Evolutionary conservation across 2,113 vertebrate genomes (phyloP), one percentile per base, ranked within the genome.

Genomic region (Thinocorus orbignyianus): DNA sequence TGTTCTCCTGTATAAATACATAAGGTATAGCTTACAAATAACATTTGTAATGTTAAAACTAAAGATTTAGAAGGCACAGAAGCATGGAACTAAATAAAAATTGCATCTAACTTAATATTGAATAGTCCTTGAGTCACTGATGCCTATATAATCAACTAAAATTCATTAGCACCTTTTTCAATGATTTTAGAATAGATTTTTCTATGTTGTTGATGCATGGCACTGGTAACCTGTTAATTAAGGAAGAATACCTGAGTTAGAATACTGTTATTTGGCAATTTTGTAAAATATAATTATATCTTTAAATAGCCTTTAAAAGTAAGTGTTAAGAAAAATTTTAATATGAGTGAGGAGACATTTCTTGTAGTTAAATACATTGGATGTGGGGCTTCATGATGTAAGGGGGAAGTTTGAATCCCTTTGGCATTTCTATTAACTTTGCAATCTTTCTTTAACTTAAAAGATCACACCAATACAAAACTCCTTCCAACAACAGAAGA

Each of bases 401-500:
- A 72, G 48, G 25, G 60, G n/a, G 11, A 66, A 72, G 26, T 25
- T 19, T 74, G 31, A 88, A 44, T 71, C 51, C 64, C 70, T 73
- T 73, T 57, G 28, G 48, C 25, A 77, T 89, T 93, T 70, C 31
- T 69, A 82, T 62, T 96, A 70, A 88, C 92, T 94, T 64, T 79
- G 46, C 39, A 94, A 95, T 91, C 24, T 96, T 87, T 95, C 73
- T 93, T 92, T 95, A 64, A 94, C 48, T 85, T 95, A 58, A 95
- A 98, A 98, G 97, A 91, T 95, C 80, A 91, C 76, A 92, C 77
- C 68, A 95, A 96, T 92, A 48, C 69, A 93, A 82, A 51, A 91
- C 52, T 81, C 46, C 61, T 96, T 93, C 55, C 93, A 95, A 86
- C 77, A 93, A 86, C 83, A 78, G 95, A 73, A 92, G 98, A 98